Conservation (phyloP, 2,888 invertebrate species). For the Automeris io region DNA sequence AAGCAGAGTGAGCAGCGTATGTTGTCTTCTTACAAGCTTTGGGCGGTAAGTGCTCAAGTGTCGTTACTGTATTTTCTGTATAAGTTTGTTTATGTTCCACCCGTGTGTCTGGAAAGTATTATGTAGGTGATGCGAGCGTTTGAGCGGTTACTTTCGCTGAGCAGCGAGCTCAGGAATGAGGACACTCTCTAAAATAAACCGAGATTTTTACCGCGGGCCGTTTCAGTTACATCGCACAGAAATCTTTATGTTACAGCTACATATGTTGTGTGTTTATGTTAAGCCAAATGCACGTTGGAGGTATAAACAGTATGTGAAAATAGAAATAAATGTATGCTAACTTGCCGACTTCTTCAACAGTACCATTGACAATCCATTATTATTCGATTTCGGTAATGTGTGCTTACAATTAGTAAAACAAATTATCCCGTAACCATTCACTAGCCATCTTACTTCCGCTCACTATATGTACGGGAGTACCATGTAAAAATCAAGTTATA, state of each 20-base stretch:
- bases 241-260: constrained; percentile 19
- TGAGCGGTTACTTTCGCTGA: constrained; percentile 53
- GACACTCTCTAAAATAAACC: constrained; percentile 60
- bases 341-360: no score
- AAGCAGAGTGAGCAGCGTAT: constrained; percentile 16
- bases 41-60: constrained; percentile 35
- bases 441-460: no score
- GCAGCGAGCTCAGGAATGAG: constrained; percentile 50
- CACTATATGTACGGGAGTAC: no score
- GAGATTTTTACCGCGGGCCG: constrained; percentile 43
- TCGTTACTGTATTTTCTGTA: constrained; percentile 28
- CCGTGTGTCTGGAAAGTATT: constrained; percentile 30
- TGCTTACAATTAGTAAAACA: not conserved
- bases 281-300: constrained; percentile 14
- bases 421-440: no score
- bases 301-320: constrained; percentile 1
- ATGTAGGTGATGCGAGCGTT: constrained; percentile 40
- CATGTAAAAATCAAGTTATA: no score
- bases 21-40: constrained; percentile 35
- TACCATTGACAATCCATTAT: not conserved
- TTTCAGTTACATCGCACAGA: constrained; percentile 26
- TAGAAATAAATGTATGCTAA: not conserved
- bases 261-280: constrained; percentile 20
- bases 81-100: constrained; percentile 22
- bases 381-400: not conserved